Evolutionary conservation across 2,113 vertebrate genomes (phyloP), one percentile per base, ranked within the genome.

Genomic region (Halcyon senegalensis): DNA sequence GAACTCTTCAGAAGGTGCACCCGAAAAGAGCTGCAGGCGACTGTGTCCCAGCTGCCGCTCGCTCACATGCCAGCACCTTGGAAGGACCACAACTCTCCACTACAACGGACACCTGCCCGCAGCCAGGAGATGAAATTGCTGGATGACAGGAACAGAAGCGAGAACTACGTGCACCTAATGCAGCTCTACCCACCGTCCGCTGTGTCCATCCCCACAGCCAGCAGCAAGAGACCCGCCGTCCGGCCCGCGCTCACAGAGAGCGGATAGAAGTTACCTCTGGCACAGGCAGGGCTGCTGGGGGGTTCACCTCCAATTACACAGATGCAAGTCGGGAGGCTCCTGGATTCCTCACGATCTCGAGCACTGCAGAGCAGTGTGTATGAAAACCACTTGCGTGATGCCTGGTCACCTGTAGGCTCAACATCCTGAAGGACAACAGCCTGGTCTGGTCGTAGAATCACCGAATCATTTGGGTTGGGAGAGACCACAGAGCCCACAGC

Each of bases 301-400:
- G 0, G 19, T 16, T 24, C 37, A 76, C 13, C 31, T 2, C 14
- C 13, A 33, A 41, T 55, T 28, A 79, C 39, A 60, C 20, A 41
- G 72, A 46, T 9, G 53, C 46, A 73, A 20, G 7, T 23, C 30
- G 23, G 53, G 39, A 48, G n/a, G 66, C 25, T 67, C 66, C 39
- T 27, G 23, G 10, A 64, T 51, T 50, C 31, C 56, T 64, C 60
- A 9, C 25, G 7, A 4, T 9, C 53, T 67, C 1, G 1, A 55
- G 44, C 59, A 2, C 59, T 20, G 46, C 53, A 55, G 44, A 60
- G 39, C 60, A 33, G 51, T 2, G 11, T 1, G 21, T 33, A 72
- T 0, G 1, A 37, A 37, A 39, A 18, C 9, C n/a, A 28, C 74
- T 43, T 19, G 58, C 2, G 0, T 13, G 77, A 37, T 1, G 35